A percentile compares a stretch with the other conserved stretches of the same genome.
phyloP scores from a whole-genome alignment of 2,888 invertebrate species.

The Brenthis ino region DNA sequence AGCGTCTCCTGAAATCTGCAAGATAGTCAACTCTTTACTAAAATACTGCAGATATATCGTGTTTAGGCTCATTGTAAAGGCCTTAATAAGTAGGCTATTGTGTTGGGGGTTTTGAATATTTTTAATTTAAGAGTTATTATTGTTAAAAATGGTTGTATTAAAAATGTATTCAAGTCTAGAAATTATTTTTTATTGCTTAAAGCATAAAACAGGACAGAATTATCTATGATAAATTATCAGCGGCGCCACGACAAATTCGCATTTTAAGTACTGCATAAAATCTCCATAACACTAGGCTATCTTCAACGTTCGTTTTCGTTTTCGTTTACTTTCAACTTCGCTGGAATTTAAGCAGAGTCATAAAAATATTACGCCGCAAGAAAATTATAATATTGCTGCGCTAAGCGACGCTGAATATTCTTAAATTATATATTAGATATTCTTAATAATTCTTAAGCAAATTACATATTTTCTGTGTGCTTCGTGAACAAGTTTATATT shows the following conservation, averaged over 20 bases:
- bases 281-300: slow-evolving; percentile 25
- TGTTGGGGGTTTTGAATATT: no score
- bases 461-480: no score
- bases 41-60: no score
- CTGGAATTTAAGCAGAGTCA: slow-evolving; percentile 39
- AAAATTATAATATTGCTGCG: slow-evolving; percentile 40
- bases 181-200: neutral
- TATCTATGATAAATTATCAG: slow-evolving; percentile 8
- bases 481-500: no score
- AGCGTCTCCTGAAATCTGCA: no score
- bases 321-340: slow-evolving; percentile 37
- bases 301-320: slow-evolving; percentile 31
- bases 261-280: slow-evolving; percentile 26
- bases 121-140: no score
- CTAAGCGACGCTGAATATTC: slow-evolving; percentile 33
- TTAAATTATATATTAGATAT: slow-evolving; percentile 31
- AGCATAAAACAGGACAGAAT: neutral
- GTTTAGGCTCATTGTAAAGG: no score
- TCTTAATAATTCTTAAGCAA: slow-evolving; percentile 1
- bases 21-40: no score
- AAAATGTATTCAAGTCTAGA: no score
- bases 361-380: slow-evolving; percentile 38
- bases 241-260: slow-evolving; percentile 12
- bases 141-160: no score
- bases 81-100: no score